phyloP scores from a whole-genome alignment of 1,140 invertebrate genomes.

The Cephus cinctus region DNA sequence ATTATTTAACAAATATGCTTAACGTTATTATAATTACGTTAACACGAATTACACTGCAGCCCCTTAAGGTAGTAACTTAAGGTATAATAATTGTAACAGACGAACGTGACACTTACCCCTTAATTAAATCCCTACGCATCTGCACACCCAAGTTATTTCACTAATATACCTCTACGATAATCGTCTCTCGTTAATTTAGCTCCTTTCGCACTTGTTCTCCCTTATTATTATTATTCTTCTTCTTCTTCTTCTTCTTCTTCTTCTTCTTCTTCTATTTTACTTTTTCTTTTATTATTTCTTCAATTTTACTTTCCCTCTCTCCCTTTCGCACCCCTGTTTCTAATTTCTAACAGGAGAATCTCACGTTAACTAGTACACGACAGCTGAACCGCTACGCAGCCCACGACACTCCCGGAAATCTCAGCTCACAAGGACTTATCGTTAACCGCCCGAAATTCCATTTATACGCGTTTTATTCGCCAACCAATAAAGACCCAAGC shows the following conservation, averaged over 20 bases:
- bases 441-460: too few species aligned
- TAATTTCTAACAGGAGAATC: background rate
- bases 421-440: too few species aligned
- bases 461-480: too few species aligned
- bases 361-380: background rate
- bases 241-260: background rate
- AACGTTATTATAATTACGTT: background rate
- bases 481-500: too few species aligned
- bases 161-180: too few species aligned
- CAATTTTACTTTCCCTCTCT: background rate
- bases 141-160: constrained; percentile 6
- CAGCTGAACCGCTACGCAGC: background rate
- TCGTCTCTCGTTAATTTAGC: too few species aligned
- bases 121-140: constrained; percentile 29
- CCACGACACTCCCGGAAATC: background rate
- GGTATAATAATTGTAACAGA: background rate
- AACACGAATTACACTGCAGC: too few species aligned
- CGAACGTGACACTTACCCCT: constrained; percentile 22
- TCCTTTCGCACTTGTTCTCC: too few species aligned
- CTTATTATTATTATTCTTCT: background rate
- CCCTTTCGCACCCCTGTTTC: background rate
- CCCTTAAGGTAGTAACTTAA: too few species aligned
- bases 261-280: background rate
- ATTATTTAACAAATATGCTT: too few species aligned
- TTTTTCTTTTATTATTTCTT: background rate